Percentiles rank a stretch among this genome's conserved stretches.
Conservation (phyloP, 2,113 vertebrate species). For the Pygathrix nemaeus region DNA sequence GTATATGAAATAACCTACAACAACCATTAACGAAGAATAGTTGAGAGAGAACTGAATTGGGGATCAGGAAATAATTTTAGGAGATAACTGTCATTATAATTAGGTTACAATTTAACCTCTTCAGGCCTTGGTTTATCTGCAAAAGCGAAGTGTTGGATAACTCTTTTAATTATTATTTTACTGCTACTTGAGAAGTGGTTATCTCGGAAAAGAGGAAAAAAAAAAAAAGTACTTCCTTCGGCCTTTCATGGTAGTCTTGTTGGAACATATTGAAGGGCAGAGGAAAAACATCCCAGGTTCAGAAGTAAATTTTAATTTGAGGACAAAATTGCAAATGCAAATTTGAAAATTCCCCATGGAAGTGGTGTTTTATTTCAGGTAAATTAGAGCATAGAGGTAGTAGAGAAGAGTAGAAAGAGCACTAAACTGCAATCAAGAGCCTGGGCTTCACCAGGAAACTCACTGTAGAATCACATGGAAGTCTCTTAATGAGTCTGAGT, state of each 20-base stretch:
- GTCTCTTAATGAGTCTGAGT: not conserved
- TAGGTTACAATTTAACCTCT: conserved; percentile 24
- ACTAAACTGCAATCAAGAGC: not conserved
- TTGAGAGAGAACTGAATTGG: not conserved
- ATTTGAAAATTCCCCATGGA: not conserved
- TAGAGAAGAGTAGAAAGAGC: not conserved
- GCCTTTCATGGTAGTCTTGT: not conserved
- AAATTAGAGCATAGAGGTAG: not conserved
- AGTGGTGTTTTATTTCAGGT: not conserved
- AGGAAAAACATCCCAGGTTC: conserved; percentile 8
- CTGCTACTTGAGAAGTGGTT: conserved; percentile 22
- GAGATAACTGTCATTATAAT: not conserved
- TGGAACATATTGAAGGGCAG: not conserved
- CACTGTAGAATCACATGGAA: not conserved
- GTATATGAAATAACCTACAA: not conserved
- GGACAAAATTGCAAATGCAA: conserved; percentile 15
- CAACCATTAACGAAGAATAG: not conserved
- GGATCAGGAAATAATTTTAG: not conserved
- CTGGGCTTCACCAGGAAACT: not conserved
- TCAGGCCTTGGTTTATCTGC: not conserved
- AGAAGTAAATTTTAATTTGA: conserved; percentile 37
- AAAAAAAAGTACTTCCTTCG: not conserved
- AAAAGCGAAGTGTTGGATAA: not conserved
- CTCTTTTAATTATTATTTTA: conserved; percentile 21
- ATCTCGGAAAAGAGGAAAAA: not conserved